Base-by-base conservation (phyloP, 2,888 invertebrate species). In the Eupithecia dodoneata region DNA sequence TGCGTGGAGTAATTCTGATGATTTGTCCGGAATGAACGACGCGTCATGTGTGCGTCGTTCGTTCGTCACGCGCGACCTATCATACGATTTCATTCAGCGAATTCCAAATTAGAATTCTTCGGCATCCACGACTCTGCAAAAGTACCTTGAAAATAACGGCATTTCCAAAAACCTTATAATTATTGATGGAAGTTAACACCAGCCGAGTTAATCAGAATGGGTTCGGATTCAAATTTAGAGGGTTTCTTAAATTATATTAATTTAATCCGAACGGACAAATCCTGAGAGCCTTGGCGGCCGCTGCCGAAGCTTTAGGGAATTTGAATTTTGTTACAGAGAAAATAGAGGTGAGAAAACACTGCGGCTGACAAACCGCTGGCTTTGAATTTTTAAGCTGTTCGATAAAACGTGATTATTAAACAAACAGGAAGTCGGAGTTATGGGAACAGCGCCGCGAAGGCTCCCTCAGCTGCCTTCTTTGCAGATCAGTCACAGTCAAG, bases 391-490 rank as follows among this genome's bases (percentile, higher is more conserved):
- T 49, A 76, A 73, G 70, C 70, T 66, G 49, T 78, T 73, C 66
- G 74, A 69, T 73, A 65, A 76, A 82, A 80, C 76, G 78, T 78
- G 76, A 81, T 82, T 82, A 81, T 74, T 71, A 78, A 81, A 79
- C 76, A 82, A 79, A 76, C 78, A 79, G 76, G 76, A 76, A 80
- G 77, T 77, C 71, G 69, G 76, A 82, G 81, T 82, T 82, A 81
- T 80, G 80, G 77, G 78, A 79, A 78, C 72, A 74, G 73, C 77
- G 79, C 79, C 80, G 79, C 79, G 82, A 80, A 77, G 78, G 82
- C 71, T 83, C 81, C 79, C 75, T 78, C 70, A 76, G 76, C 78
- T 79, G 83, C 81, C 82, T 79, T 82, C 83, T 83, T 83, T 80
- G 77, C 74, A 79, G 83, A 83, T 83, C 80, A 82, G 71, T 59